These are phyloP conservation scores for Atherinomorus stipes DNA, from an alignment of 2,113 vertebrate genomes.

Conservation along the genomic window DNA sequence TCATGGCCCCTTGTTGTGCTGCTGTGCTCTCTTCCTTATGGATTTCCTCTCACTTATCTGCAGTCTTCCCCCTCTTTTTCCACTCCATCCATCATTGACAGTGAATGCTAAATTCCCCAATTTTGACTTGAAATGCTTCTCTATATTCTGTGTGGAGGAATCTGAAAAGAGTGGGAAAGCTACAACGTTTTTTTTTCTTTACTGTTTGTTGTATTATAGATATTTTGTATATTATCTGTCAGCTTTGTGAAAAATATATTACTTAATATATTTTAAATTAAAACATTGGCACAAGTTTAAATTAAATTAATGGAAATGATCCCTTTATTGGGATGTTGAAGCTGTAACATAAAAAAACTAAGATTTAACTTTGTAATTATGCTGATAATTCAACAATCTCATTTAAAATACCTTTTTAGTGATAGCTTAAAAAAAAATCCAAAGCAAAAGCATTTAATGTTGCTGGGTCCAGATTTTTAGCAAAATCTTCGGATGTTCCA, in stretches of 20 bases:
- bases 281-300: neutral
- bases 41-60: constrained; percentile 75
- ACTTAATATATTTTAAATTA: constrained; percentile 20
- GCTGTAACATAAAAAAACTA: constrained; percentile 1
- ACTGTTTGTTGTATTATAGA: constrained; percentile 71
- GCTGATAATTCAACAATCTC: neutral
- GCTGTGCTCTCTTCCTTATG: constrained; percentile 78
- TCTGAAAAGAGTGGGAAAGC: constrained; percentile 75
- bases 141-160: constrained; percentile 5
- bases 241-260: constrained; percentile 67
- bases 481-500: neutral
- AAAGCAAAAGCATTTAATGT: neutral
- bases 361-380: neutral
- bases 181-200: constrained; percentile 67
- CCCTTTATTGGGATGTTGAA: constrained; percentile 4
- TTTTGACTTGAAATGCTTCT: neutral
- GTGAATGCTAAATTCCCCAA: neutral
- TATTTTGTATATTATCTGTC: constrained; percentile 64
- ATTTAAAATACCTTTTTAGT: neutral
- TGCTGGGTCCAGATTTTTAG: neutral
- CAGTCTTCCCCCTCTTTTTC: constrained; percentile 78
- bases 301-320: neutral
- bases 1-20: constrained; percentile 82
- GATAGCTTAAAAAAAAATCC: neutral
- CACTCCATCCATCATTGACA: constrained; percentile 16